Percentiles rank a stretch among this genome's conserved stretches.
Conservation (phyloP, 2,113 vertebrate genomes). For the Paraplagusia blochii region DNA sequence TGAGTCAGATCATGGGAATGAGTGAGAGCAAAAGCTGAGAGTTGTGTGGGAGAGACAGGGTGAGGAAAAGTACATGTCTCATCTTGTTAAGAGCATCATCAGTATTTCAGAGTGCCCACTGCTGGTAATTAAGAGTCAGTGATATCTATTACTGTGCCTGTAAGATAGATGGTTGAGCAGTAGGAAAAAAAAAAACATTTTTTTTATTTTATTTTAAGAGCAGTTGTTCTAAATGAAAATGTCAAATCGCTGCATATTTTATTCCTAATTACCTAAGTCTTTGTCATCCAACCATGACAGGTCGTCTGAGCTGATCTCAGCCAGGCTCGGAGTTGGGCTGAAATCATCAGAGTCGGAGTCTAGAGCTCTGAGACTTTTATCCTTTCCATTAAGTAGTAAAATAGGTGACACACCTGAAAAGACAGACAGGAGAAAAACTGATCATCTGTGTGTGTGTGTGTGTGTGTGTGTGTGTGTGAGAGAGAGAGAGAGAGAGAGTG, state of each 20-base stretch:
- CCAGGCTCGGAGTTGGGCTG: constrained; percentile 76
- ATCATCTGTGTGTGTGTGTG: not conserved
- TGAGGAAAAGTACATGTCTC: constrained; percentile 26
- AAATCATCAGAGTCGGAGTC: constrained; percentile 71
- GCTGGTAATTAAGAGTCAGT: not conserved
- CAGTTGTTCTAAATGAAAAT: not conserved
- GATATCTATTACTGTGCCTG: not conserved
- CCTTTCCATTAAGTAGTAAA: constrained; percentile 13
- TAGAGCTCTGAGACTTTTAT: constrained; percentile 32
- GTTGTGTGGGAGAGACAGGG: constrained; percentile 37
- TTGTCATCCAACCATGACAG: constrained; percentile 68
- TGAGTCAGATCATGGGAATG: constrained; percentile 27
- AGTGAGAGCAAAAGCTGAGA: constrained; percentile 29
- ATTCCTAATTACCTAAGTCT: constrained; percentile 56
- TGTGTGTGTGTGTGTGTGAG: not conserved
- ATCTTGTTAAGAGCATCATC: constrained; percentile 36
- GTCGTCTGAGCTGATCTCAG: constrained; percentile 76
- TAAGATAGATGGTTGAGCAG: constrained; percentile 1
- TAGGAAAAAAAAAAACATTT: constrained; percentile 8
- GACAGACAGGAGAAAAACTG: not conserved
- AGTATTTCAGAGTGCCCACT: constrained; percentile 22
- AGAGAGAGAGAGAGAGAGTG: not conserved
- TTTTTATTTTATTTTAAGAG: too few species aligned
- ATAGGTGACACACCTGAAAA: constrained; percentile 29
- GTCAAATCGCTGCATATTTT: not conserved